These are phyloP conservation scores for Acrocera orbiculus DNA, from an alignment of 2,888 invertebrate species.

Conservation along the genomic window DNA sequence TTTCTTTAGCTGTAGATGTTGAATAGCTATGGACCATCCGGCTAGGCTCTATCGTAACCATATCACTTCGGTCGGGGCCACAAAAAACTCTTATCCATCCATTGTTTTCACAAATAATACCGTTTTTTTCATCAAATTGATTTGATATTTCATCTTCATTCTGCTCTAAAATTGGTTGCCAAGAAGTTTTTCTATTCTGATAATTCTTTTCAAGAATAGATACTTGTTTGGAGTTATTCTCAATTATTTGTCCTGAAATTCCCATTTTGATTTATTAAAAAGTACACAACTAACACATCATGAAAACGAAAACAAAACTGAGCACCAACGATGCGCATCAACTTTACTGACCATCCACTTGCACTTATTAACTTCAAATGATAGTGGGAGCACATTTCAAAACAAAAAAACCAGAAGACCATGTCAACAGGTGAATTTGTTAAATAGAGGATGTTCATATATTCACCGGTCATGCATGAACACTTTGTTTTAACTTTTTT, in stretches of 20 bases:
- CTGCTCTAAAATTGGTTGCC: slow-evolving; percentile 4
- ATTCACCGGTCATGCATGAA: too few relatives aligned
- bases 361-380: background rate
- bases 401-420: too few relatives aligned
- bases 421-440: too few relatives aligned
- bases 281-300: slow-evolving; percentile 1
- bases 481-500: too few relatives aligned
- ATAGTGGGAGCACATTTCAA: too few relatives aligned
- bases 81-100: slow-evolving; percentile 15
- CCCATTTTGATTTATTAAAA: too few relatives aligned
- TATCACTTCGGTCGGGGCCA: slow-evolving; percentile 14
- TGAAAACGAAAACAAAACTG: slow-evolving; percentile 10
- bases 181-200: too few relatives aligned
- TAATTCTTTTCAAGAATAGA: too few relatives aligned
- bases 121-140: background rate
- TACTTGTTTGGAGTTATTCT: too few relatives aligned
- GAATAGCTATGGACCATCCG: slow-evolving; percentile 13
- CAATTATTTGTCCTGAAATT: too few relatives aligned
- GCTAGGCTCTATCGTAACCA: slow-evolving; percentile 13
- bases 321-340: slow-evolving; percentile 9
- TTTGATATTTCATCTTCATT: slow-evolving; percentile 2
- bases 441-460: too few relatives aligned
- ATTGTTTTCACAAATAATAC: background rate
- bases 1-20: slow-evolving; percentile 9
- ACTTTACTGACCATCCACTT: slow-evolving; percentile 8